Conservation (phyloP, 2,888 invertebrate genomes). For the Tipula vernalis region DNA sequence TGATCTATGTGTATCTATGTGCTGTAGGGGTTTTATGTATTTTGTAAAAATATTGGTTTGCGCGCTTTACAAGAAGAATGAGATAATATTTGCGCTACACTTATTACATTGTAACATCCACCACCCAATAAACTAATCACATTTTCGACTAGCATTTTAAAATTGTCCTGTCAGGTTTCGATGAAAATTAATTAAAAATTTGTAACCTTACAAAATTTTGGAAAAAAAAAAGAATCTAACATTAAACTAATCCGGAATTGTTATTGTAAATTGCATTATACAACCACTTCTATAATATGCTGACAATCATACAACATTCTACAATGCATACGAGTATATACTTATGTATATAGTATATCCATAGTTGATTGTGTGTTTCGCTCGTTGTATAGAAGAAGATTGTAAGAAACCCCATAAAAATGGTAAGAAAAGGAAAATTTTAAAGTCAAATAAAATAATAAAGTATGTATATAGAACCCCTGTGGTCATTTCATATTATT, state of each 20-base stretch:
- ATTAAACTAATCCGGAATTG: neutral
- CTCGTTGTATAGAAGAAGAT: neutral
- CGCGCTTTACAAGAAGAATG: neutral
- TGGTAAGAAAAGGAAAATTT: neutral
- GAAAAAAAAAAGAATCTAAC: neutral
- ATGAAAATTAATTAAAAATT: neutral
- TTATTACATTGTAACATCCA: no score
- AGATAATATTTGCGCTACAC: neutral
- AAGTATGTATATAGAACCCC: neutral
- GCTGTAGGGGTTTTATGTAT: neutral
- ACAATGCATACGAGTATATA: neutral
- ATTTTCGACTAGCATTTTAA: neutral
- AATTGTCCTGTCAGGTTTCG: neutral
- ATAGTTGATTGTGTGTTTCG: neutral
- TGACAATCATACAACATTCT: neutral
- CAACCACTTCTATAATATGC: neutral
- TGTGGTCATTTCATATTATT: neutral
- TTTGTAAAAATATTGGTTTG: neutral
- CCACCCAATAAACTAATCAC: no score
- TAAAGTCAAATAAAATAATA: neutral
- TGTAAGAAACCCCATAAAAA: neutral
- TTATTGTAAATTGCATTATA: neutral
- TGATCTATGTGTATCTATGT: neutral
- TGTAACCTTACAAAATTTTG: neutral
- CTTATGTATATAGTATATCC: neutral